phyloP scores from a whole-genome alignment of 2,113 vertebrate species.

The Pimephales promelas region DNA sequence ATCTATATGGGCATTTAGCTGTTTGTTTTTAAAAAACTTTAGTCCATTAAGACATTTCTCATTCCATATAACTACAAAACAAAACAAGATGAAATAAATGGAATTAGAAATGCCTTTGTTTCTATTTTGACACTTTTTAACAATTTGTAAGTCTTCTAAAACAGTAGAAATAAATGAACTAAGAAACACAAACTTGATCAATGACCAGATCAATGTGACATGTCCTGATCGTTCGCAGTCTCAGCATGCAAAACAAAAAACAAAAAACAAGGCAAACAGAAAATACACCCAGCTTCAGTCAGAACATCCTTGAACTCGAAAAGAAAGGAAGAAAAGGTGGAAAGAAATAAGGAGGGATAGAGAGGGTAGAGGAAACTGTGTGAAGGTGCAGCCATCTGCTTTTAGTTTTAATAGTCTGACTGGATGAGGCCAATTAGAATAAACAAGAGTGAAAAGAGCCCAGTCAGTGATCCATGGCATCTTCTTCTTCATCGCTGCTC shows the following conservation, averaged over 20 bases:
- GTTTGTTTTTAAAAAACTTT: not conserved
- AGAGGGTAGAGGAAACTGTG: not conserved
- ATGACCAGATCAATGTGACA: not conserved
- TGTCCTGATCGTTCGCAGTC: not conserved
- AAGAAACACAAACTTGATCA: constrained; percentile 1
- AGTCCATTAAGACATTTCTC: not conserved
- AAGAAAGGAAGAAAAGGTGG: not conserved
- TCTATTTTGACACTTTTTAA: not conserved
- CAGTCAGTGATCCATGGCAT: constrained; percentile 76
- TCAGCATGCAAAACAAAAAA: constrained; percentile 15
- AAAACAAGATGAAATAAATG: not conserved
- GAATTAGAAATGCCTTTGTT: not conserved
- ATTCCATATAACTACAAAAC: not conserved
- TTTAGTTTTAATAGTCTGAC: constrained; percentile 6
- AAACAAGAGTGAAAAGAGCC: not conserved
- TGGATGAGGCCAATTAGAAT: not conserved
- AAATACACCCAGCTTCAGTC: not conserved
- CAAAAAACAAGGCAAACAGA: not conserved
- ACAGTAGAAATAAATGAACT: not conserved
- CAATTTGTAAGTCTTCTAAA: not conserved
- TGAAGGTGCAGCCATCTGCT: constrained; percentile 6
- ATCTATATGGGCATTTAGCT: not conserved
- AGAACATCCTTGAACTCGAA: not conserved
- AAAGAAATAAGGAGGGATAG: not conserved
- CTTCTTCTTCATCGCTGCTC: constrained; percentile 61